Conservation (phyloP, 2,797 vertebrate genomes). For the Champsocephalus esox region DNA sequence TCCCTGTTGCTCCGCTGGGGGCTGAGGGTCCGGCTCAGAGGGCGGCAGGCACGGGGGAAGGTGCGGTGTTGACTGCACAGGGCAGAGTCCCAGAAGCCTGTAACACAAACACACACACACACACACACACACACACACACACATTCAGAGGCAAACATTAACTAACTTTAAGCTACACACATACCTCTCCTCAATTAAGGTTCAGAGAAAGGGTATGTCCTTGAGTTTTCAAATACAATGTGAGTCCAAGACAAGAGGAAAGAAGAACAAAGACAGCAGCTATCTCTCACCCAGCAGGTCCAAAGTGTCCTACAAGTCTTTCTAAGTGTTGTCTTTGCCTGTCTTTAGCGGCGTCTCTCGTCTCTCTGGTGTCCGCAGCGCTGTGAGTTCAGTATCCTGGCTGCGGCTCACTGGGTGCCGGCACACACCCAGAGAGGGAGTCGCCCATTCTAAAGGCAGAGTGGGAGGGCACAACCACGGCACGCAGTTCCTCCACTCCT, state of each 20-base stretch:
- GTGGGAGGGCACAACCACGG: constrained; percentile 66
- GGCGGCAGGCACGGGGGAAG: constrained; percentile 62
- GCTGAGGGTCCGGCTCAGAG: constrained; percentile 76
- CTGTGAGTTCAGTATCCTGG: constrained; percentile 41
- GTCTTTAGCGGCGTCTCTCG: background rate
- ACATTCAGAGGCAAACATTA: constrained; percentile 40
- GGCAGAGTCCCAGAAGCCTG: constrained; percentile 95
- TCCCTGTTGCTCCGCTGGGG: constrained; percentile 76
- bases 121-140: constrained; percentile 52
- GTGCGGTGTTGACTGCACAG: constrained; percentile 81
- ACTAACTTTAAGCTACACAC: constrained; percentile 15
- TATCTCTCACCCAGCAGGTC: constrained; percentile 35
- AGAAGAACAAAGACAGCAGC: background rate
- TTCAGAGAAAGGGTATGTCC: constrained; percentile 1
- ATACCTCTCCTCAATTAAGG: constrained; percentile 9
- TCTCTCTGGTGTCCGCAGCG: constrained; percentile 11
- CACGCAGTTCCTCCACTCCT: constrained; percentile 57
- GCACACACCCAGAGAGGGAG: constrained; percentile 72
- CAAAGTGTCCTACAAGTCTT: constrained; percentile 8
- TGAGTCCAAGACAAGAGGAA: background rate
- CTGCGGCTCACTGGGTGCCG: constrained; percentile 62
- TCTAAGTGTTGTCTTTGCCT: constrained; percentile 7
- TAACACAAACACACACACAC: constrained; percentile 39
- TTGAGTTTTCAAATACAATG: constrained; percentile 9
- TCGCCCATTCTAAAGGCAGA: constrained; percentile 62